phyloP scores from a whole-genome alignment of 2,113 vertebrate species.

The Eupsittula cactorum region DNA sequence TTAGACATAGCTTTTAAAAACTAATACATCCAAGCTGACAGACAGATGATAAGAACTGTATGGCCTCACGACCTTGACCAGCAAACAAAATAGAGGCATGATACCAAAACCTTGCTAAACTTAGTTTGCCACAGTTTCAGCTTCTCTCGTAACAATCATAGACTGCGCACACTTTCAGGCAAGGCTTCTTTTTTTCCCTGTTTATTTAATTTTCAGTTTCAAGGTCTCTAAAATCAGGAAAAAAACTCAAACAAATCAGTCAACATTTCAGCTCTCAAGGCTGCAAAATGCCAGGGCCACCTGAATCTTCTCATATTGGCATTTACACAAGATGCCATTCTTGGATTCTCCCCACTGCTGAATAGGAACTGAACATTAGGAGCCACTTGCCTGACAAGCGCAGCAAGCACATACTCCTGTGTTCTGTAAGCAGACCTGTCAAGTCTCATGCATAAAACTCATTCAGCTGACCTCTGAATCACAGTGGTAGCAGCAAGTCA shows the following conservation, averaged over 20 bases:
- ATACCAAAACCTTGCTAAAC: neutral
- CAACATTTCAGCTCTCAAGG: neutral
- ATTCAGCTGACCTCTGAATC: neutral
- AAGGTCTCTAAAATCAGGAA: neutral
- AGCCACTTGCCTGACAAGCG: neutral
- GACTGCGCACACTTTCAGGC: neutral
- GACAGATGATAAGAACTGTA: neutral
- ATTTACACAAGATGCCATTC: neutral
- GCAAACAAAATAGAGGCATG: neutral
- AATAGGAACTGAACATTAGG: neutral
- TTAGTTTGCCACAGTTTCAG: neutral
- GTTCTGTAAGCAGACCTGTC: neutral
- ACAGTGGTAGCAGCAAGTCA: neutral
- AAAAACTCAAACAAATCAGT: neutral
- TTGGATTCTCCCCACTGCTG: neutral
- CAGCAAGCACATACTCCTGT: neutral
- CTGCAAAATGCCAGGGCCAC: neutral
- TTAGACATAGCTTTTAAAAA: slow-evolving; percentile 1
- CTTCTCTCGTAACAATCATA: neutral
- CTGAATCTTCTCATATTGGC: neutral
- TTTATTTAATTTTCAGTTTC: neutral
- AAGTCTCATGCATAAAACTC: neutral
- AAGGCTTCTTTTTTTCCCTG: neutral
- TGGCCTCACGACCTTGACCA: neutral
- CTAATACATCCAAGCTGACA: neutral